These are phyloP conservation scores for Chaetogeoica ovagalla DNA, from an alignment of 2,888 invertebrate genomes.

Conservation along the genomic window DNA sequence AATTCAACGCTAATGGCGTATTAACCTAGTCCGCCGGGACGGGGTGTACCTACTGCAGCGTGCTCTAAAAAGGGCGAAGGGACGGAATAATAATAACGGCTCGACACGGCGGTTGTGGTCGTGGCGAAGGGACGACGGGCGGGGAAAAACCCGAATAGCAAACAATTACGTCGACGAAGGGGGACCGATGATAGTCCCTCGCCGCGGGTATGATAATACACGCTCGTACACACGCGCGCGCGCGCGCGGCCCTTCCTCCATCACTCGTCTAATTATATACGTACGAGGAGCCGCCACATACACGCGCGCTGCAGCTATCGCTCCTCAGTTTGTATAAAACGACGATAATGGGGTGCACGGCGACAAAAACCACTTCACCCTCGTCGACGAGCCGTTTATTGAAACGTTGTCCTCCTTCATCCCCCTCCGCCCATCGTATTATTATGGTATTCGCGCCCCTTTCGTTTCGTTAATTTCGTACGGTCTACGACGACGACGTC, in stretches of 20 bases:
- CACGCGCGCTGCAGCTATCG: not conserved
- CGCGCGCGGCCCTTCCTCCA: too few species aligned
- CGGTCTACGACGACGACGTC: too few species aligned
- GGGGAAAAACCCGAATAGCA: not conserved
- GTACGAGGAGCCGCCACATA: too few species aligned
- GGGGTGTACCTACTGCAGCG: too few species aligned
- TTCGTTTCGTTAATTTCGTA: too few species aligned
- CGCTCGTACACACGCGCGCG: not conserved
- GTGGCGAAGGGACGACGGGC: not conserved
- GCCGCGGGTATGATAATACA: not conserved
- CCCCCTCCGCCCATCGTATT: too few species aligned
- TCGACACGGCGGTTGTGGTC: too few species aligned
- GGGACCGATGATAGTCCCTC: not conserved
- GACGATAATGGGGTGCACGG: not conserved
- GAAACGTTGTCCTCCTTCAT: not conserved
- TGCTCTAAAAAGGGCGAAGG: too few species aligned
- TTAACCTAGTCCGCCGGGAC: constrained; percentile 4
- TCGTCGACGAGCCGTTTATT: not conserved
- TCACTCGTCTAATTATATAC: too few species aligned
- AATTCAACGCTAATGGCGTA: constrained; percentile 49
- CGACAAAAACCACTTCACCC: constrained; percentile 1
- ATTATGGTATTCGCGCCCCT: too few species aligned
- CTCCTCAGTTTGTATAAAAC: not conserved
- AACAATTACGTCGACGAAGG: constrained; percentile 22
- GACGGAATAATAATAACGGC: too few species aligned